These are phyloP conservation scores for Gadus chalcogrammus DNA, from an alignment of 2,113 vertebrate genomes.

Conservation along the genomic window DNA sequence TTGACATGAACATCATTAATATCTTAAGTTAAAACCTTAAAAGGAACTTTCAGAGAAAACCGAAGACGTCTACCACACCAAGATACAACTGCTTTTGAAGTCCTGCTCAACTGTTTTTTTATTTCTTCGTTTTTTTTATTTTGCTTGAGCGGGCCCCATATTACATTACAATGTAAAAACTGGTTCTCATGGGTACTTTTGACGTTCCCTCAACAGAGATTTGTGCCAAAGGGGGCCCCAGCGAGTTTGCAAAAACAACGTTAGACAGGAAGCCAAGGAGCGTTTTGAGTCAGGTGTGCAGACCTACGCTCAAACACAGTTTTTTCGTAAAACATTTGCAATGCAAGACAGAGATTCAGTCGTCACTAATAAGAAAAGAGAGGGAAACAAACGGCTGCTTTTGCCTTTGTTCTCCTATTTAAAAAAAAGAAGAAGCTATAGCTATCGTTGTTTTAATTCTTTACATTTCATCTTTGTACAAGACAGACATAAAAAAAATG, in stretches of 20 bases:
- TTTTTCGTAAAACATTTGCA: constrained; percentile 54
- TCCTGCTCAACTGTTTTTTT: constrained; percentile 29
- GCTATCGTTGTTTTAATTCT: constrained; percentile 55
- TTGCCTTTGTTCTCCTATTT: constrained; percentile 54
- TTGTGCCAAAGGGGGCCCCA: not conserved
- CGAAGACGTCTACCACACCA: constrained; percentile 49
- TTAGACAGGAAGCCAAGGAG: constrained; percentile 47
- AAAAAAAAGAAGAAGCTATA: constrained; percentile 63
- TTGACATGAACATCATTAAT: constrained; percentile 86
- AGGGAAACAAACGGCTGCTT: constrained; percentile 36
- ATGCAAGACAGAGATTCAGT: constrained; percentile 64
- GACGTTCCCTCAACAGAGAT: not conserved
- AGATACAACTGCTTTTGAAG: constrained; percentile 46
- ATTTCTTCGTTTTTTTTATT: not conserved
- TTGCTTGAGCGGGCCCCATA: not conserved
- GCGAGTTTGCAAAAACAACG: constrained; percentile 2
- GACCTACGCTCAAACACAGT: constrained; percentile 54
- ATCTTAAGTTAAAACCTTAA: constrained; percentile 76
- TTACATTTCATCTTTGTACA: constrained; percentile 56
- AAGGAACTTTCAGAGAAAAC: constrained; percentile 70
- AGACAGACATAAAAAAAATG: constrained; percentile 48
- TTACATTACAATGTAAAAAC: constrained; percentile 15
- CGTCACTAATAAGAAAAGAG: constrained; percentile 66
- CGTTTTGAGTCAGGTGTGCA: constrained; percentile 28
- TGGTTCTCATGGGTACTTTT: constrained; percentile 3